Percentiles rank a stretch among this genome's conserved stretches.
These are phyloP conservation scores for Hyles vespertilio DNA, from an alignment of 1,140 invertebrate genomes.

Conservation along the genomic window DNA sequence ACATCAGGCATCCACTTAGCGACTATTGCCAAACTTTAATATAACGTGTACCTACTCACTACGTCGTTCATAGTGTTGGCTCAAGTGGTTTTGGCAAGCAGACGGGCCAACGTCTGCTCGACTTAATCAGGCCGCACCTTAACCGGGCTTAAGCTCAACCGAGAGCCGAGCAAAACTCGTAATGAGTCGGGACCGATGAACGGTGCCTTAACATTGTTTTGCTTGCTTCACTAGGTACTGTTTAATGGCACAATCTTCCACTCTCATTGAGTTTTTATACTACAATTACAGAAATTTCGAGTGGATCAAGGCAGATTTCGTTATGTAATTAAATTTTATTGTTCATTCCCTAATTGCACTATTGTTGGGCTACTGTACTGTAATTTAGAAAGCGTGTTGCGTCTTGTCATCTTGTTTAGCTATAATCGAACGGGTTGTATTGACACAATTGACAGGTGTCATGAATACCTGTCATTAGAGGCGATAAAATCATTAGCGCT, in stretches of 20 bases:
- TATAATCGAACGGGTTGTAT: too few relatives aligned
- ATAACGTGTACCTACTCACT: conserved; percentile 36
- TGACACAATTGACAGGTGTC: too few relatives aligned
- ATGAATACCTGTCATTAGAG: too few relatives aligned
- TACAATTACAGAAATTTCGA: too few relatives aligned
- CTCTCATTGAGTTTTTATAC: too few relatives aligned
- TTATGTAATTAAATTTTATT: too few relatives aligned
- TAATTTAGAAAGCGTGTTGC: too few relatives aligned
- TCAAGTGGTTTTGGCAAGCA: conserved; percentile 63
- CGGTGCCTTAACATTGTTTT: conserved; percentile 35
- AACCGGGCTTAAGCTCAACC: conserved; percentile 45
- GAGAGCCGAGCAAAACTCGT: conserved; percentile 44
- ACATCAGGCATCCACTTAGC: conserved; percentile 35
- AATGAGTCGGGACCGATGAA: conserved; percentile 58
- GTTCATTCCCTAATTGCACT: too few relatives aligned
- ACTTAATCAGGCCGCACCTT: conserved; percentile 58
- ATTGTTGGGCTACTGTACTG: too few relatives aligned
- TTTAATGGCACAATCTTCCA: neutral
- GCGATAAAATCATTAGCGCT: too few relatives aligned
- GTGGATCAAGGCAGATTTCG: too few relatives aligned
- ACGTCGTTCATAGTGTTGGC: conserved; percentile 32
- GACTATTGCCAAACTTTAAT: conserved; percentile 49
- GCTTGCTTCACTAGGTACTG: conserved; percentile 8
- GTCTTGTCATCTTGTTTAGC: too few relatives aligned
- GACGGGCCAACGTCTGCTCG: conserved; percentile 44